Evolutionary conservation across 2,888 invertebrate species (phyloP).

Genomic region (Halictus ligatus): DNA sequence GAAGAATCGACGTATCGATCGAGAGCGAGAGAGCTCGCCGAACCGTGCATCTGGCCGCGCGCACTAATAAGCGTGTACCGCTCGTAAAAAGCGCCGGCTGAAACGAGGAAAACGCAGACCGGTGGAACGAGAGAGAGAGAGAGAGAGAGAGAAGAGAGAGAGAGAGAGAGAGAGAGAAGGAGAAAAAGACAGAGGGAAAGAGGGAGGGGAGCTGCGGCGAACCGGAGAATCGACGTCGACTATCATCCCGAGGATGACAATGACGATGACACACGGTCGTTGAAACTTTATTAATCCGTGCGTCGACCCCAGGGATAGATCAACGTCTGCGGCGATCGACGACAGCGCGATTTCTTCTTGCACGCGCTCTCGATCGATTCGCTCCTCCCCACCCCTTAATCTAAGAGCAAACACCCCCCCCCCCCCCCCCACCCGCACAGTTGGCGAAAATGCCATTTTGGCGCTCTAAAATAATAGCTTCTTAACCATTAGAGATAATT

Average conservation of each 20-base stretch:
- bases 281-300: conserved; percentile 56
- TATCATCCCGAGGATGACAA: conserved; percentile 29
- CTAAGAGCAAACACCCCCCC: not conserved
- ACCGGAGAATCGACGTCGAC: conserved; percentile 15
- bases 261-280: conserved; percentile 30
- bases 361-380: not conserved
- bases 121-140: not conserved
- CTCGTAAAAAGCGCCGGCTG: conserved; percentile 46
- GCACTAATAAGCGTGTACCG: conserved; percentile 64
- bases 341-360: not conserved
- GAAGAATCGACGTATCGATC: conserved; percentile 68
- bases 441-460: too few relatives aligned
- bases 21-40: conserved; percentile 52
- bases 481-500: too few relatives aligned
- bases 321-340: not conserved
- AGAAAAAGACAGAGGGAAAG: not conserved
- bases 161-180: not conserved
- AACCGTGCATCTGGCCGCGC: conserved; percentile 50
- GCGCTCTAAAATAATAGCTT: too few relatives aligned
- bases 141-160: not conserved
- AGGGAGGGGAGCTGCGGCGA: not conserved
- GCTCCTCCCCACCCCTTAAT: not conserved
- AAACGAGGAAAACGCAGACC: conserved; percentile 21
- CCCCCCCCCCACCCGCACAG: too few relatives aligned
- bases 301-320: conserved; percentile 33